Percentiles rank a stretch among this genome's conserved stretches.
Conservation (phyloP, 2,888 invertebrate genomes). For the Dryomyza anilis region DNA sequence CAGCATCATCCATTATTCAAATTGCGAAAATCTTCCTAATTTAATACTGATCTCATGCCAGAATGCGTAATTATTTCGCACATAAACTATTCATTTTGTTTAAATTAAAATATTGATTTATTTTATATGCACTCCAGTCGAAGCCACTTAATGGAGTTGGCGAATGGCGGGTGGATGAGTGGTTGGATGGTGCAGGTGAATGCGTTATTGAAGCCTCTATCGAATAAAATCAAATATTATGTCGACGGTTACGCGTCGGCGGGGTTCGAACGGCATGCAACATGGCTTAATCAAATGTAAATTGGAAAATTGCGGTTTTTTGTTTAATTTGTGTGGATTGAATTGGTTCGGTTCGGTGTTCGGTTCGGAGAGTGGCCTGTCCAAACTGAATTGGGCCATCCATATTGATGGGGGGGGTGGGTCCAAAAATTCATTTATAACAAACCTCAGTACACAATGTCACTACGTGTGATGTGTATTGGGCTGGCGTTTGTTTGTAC, state of each 20-base stretch:
- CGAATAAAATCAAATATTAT: too few species aligned
- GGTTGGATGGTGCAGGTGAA: not conserved
- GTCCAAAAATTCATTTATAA: conserved; percentile 20
- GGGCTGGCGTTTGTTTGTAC: not conserved
- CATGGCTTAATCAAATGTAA: conserved; percentile 37
- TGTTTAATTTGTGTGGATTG: conserved; percentile 41
- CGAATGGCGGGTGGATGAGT: not conserved
- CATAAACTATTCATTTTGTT: conserved; percentile 13
- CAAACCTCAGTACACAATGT: not conserved
- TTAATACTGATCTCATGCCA: conserved; percentile 22
- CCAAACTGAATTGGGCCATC: conserved; percentile 7
- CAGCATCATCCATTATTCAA: conserved; percentile 10
- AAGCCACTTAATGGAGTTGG: not conserved
- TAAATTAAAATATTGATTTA: conserved; percentile 24
- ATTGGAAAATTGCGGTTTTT: conserved; percentile 43
- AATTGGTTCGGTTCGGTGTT: not conserved
- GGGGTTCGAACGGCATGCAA: conserved; percentile 18
- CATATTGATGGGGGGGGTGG: conserved; percentile 13
- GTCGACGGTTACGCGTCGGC: too few species aligned
- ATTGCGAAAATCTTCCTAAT: conserved; percentile 21
- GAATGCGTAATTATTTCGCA: conserved; percentile 20
- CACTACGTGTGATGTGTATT: not conserved
- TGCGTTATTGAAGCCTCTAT: not conserved
- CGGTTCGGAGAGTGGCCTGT: not conserved
- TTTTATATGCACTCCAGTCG: not conserved